Conservation (phyloP, 2,888 invertebrate species). For the Coronaproctus castanopsis region DNA sequence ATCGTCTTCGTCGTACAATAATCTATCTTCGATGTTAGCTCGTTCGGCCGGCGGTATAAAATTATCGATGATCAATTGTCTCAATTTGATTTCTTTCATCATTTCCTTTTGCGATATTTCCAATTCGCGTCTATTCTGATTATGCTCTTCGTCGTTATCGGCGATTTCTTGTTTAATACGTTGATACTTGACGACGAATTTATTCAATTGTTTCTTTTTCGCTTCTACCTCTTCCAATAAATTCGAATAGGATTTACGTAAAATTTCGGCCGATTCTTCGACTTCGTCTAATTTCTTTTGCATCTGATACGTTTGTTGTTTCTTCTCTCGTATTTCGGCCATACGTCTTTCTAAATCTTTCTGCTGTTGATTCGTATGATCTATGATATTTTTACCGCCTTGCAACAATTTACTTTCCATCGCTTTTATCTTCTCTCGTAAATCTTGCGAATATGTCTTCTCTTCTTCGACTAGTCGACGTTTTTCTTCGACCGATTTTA, state of each 20-base stretch:
- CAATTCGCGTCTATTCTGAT: conserved; percentile 73
- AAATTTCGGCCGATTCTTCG: conserved; percentile 76
- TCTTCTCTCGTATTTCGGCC: conserved; percentile 44
- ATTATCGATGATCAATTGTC: conserved; percentile 70
- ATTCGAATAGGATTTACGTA: conserved; percentile 74
- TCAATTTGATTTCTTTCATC: conserved; percentile 72
- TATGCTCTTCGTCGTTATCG: conserved; percentile 70
- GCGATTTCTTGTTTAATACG: conserved; percentile 43
- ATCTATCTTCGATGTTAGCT: conserved; percentile 46
- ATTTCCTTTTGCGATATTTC: conserved; percentile 82
- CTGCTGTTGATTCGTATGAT: conserved; percentile 87
- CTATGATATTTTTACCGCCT: conserved; percentile 74
- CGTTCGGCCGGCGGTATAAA: conserved; percentile 71
- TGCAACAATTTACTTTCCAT: conserved; percentile 86
- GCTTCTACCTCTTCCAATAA: conserved; percentile 93
- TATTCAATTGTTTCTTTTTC: conserved; percentile 81
- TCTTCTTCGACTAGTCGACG: conserved; percentile 27
- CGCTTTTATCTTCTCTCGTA: conserved; percentile 56
- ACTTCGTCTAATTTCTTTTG: conserved; percentile 80
- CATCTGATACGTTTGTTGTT: conserved; percentile 61
- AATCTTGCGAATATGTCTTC: conserved; percentile 43
- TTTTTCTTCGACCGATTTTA: conserved; percentile 28
- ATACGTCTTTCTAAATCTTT: conserved; percentile 65
- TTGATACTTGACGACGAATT: conserved; percentile 66
- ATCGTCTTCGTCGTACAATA: conserved; percentile 61